Percentiles rank a stretch among this genome's conserved stretches.
Conservation (phyloP, 2,113 vertebrate genomes). For the Castor canadensis region DNA sequence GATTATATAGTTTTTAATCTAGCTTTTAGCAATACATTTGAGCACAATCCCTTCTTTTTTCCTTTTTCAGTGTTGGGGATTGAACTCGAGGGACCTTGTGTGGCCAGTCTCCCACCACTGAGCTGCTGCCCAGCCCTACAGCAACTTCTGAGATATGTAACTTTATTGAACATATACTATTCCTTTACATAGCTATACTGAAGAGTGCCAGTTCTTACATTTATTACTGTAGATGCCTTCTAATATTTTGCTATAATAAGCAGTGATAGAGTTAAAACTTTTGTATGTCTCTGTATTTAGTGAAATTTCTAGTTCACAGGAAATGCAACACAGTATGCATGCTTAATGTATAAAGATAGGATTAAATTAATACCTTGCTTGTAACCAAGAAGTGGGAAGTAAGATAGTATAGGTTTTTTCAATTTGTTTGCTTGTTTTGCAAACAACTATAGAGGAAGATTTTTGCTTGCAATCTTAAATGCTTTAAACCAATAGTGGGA, state of each 20-base stretch:
- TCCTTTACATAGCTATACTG: background rate
- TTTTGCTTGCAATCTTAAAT: background rate
- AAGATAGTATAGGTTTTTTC: background rate
- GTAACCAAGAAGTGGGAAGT: background rate
- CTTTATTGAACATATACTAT: background rate
- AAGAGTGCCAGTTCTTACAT: conserved; percentile 25
- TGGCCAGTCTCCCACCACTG: too few species aligned
- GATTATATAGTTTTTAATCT: background rate
- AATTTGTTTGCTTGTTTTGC: background rate
- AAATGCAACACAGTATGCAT: background rate
- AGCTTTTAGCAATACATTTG: background rate
- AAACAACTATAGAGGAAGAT: background rate
- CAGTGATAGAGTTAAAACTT: background rate
- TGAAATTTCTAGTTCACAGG: background rate
- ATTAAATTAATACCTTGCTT: conserved; percentile 2
- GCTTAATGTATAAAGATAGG: background rate
- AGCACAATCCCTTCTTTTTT: background rate
- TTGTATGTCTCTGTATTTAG: background rate
- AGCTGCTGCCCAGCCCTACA: background rate
- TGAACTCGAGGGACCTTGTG: background rate
- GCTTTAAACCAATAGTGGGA: conserved; percentile 1
- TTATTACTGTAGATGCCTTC: background rate
- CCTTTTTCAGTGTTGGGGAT: background rate
- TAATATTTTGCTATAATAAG: conserved; percentile 8
- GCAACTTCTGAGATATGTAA: background rate